A percentile compares a stretch with the other conserved stretches of the same genome.
These are phyloP conservation scores for Megaceryle maxima DNA, from an alignment of 2,113 vertebrate species.

Conservation along the genomic window DNA sequence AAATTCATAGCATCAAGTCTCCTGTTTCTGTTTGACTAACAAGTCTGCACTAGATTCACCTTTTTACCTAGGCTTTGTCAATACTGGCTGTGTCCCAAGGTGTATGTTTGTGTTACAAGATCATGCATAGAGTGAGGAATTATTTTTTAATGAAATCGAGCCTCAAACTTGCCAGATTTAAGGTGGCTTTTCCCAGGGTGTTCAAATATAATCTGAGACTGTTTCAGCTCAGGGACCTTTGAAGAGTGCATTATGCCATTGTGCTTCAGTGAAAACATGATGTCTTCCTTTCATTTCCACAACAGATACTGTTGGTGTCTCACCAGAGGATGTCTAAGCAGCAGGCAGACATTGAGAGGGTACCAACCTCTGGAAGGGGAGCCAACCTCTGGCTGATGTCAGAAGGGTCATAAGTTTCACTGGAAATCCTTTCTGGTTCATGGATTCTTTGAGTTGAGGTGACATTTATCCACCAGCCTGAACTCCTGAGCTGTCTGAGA, in stretches of 20 bases:
- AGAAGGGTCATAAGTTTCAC: background rate
- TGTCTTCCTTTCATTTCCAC: background rate
- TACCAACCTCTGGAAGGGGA: background rate
- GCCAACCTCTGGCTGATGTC: background rate
- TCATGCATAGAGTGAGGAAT: background rate
- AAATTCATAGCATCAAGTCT: background rate
- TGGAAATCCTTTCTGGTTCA: background rate
- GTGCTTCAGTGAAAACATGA: background rate
- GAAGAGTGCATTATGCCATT: background rate
- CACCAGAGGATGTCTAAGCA: background rate
- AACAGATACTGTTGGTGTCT: background rate
- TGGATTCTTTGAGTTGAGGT: background rate
- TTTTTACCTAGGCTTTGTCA: background rate
- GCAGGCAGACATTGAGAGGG: background rate
- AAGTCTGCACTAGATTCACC: background rate
- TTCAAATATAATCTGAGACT: background rate
- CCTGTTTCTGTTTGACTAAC: background rate
- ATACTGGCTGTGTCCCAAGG: background rate
- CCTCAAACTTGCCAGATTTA: background rate
- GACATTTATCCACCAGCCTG: rapidly evolving
- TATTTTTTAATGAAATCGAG: background rate
- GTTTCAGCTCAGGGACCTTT: background rate
- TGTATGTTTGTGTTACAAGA: background rate
- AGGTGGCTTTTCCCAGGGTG: background rate
- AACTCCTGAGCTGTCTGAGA: background rate